Base-by-base conservation (phyloP, 1,140 invertebrate genomes). In the Chrysopa pallens region DNA sequence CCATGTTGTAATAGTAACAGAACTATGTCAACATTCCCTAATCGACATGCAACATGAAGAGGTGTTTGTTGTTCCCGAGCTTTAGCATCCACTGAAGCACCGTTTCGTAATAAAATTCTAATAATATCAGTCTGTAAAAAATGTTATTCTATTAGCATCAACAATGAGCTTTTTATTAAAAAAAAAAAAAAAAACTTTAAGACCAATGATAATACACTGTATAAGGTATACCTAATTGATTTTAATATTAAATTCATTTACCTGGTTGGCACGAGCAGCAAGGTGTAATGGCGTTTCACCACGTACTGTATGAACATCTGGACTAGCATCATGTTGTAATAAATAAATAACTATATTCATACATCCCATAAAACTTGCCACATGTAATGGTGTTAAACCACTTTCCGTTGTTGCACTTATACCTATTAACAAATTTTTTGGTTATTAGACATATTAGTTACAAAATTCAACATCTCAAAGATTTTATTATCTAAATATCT, bases 281-380 rank as follows among this genome's bases (percentile, higher is more conserved):
- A 98, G 74, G 68, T 98, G 95, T 23, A 98, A 69, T 4, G 95
- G 88, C 4, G 93, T 97, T 68, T 98, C 95, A 8, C 94, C 94
- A 36, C 95, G 73, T 12, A 97, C 86, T 1, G 95, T 98, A 12
- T 86, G 82, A 48, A 87, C 80, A 67, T 98, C 92, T 13, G 89
- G 84, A 61, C 79, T 85, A 42, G 94, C 93, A 51, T 91, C 90
- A 52, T 92, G 85, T 65, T 94, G 88, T 37, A 98, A 72, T 52
- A 98, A 72, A 64, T 84, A 93, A 50, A 98, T 88, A 15, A 96
- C 93, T 53, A 99, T 97, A 63, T 97, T 97, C 86, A 98, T 95
- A 63, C 92, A 94, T 23, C 95, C 95, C 94, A 98, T 98, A 66
- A 98, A 98, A 52, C 90, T 84, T 1, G 94, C 92, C 38, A 99